phyloP scores from a whole-genome alignment of 2,888 invertebrate genomes.

The Mystacides longicornis region DNA sequence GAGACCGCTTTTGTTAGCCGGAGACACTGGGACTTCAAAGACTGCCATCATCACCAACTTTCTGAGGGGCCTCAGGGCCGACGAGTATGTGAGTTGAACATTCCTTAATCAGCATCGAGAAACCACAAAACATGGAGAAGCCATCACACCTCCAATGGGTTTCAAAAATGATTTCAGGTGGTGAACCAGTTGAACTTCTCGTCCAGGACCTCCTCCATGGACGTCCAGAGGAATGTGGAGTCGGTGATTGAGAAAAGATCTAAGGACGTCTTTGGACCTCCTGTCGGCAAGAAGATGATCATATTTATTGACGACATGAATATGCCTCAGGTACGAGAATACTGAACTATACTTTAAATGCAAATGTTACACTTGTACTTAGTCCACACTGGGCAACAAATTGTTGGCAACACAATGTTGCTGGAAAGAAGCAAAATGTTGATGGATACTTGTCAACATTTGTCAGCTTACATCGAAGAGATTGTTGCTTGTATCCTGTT shows the following conservation, averaged over 20 bases:
- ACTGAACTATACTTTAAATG: no score
- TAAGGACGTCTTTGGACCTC: constrained; percentile 84
- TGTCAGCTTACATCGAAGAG: no score
- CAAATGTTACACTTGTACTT: no score
- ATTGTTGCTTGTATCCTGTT: no score
- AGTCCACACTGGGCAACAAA: no score
- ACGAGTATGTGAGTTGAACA: constrained; percentile 53
- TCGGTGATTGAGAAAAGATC: constrained; percentile 84
- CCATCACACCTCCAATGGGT: neutral
- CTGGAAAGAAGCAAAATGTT: no score
- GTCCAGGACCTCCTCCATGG: constrained; percentile 82
- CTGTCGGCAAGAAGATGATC: constrained; percentile 80
- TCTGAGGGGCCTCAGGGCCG: constrained; percentile 60
- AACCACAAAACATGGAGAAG: neutral
- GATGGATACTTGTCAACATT: no score
- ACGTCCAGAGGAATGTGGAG: constrained; percentile 82
- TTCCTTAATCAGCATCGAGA: neutral
- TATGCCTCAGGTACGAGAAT: constrained; percentile 69
- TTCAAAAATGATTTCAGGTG: constrained; percentile 48
- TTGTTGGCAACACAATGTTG: no score
- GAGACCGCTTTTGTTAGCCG: constrained; percentile 76
- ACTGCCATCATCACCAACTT: constrained; percentile 83
- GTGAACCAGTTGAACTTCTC: constrained; percentile 85
- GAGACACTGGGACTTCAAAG: constrained; percentile 90
- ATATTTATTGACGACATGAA: constrained; percentile 93